Base-by-base conservation (phyloP, 2,888 invertebrate species). In the Meiosimyza decipiens region DNA sequence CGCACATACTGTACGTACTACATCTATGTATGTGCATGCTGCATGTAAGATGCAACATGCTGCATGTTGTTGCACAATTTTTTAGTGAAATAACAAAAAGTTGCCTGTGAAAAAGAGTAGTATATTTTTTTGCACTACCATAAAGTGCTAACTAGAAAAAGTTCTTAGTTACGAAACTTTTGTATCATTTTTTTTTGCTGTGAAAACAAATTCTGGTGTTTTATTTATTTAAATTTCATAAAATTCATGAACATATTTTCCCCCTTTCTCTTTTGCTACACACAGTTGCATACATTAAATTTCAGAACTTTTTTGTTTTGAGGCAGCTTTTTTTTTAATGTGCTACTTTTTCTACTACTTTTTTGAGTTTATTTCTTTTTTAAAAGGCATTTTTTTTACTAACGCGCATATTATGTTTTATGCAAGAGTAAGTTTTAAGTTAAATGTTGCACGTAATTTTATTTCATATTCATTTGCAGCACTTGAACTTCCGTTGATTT, bases 381-480 rank as follows among this genome's bases (percentile, higher is more conserved):
- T 40, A 40, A 40, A 40, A 7, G n/a, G n/a, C 4, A 3, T 5
- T 60, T 60, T n/a, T 13, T 60, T 28, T 60, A 12, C 22, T 6
- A 28, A 7, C 55, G 12, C 62, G 54, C 28, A 2, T 28, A n/a
- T 47, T 9, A 63, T 50, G 18, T 64, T 64, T 64, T 64, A 64
- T 50, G 50, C 64, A 4, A 13, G 64, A 64, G 28, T 50, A 50
- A 18, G 15, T 50, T 64, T 64, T 33, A 50, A 16, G 66, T 55
- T 67, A 55, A 67, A 67, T 67, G 66, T 67, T 66, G 65, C 40
- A 49, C 52, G 65, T 11, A 54, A 11, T 64, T 64, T 64, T 64
- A 64, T 52, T 55, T 67, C 15, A 15, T 50, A 55, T 67, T 67
- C 47, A 67, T 67, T 55, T 51, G 65, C 28, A n/a, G 12, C 65